These are phyloP conservation scores for Burhinus bistriatus DNA, from an alignment of 2,113 vertebrate species.

Conservation along the genomic window DNA sequence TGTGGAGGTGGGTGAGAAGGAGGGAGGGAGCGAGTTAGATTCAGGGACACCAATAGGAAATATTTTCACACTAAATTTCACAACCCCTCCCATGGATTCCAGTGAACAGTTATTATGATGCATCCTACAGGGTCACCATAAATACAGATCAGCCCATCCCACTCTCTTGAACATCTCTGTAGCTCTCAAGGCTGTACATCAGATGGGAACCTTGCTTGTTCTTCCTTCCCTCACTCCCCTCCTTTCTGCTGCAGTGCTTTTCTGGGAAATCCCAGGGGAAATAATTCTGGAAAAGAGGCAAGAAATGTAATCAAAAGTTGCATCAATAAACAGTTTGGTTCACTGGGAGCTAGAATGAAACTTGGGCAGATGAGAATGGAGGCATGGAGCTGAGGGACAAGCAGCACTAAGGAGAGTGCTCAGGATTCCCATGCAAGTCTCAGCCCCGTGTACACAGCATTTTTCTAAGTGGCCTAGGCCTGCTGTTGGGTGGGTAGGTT, in stretches of 20 bases:
- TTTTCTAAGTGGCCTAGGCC: neutral
- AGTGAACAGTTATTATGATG: neutral
- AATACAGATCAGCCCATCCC: neutral
- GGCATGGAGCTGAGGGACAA: neutral
- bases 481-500: neutral
- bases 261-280: neutral
- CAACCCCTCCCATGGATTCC: neutral
- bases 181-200: neutral
- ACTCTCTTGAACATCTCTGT: neutral
- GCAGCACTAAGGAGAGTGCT: neutral
- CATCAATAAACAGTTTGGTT: neutral
- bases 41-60: neutral
- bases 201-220: neutral
- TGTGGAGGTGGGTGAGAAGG: neutral
- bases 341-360: neutral
- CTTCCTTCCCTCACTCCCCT: neutral
- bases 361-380: neutral
- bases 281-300: slow-evolving; percentile 20
- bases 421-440: neutral
- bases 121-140: neutral
- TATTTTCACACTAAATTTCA: neutral
- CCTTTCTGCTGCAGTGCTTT: neutral
- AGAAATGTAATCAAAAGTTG: slow-evolving; percentile 36
- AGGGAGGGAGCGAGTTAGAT: neutral
- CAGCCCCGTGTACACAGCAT: neutral